Evolutionary conservation across 2,888 invertebrate genomes (phyloP).

Genomic region (Fragum whitleyi): DNA sequence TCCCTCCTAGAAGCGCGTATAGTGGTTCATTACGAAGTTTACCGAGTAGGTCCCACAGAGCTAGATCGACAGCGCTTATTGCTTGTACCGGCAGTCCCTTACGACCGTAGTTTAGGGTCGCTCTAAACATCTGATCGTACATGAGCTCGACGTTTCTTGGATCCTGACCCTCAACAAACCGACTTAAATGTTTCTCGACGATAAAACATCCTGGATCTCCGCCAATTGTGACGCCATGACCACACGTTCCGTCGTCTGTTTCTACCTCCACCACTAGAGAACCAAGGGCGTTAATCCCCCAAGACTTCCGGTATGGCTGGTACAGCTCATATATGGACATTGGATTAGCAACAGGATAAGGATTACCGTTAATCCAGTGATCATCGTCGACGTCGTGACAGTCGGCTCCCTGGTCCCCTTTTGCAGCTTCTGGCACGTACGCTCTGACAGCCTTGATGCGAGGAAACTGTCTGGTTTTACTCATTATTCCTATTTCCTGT

Average conservation of each 20-base stretch:
- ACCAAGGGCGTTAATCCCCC: constrained; percentile 83
- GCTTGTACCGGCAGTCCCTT: constrained; percentile 82
- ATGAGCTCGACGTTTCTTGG: constrained; percentile 81
- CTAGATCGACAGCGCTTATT: constrained; percentile 82
- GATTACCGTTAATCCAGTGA: constrained; percentile 82
- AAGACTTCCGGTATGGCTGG: constrained; percentile 77
- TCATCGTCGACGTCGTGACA: constrained; percentile 82
- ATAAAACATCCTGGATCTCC: constrained; percentile 82
- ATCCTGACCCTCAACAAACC: constrained; percentile 83
- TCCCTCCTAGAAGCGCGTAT: constrained; percentile 82
- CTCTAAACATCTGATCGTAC: constrained; percentile 82
- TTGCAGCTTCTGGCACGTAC: constrained; percentile 66
- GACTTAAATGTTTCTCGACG: constrained; percentile 82
- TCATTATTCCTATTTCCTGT: constrained; percentile 20
- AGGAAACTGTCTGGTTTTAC: constrained; percentile 63
- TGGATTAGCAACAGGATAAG: constrained; percentile 80
- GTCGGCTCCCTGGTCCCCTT: constrained; percentile 80
- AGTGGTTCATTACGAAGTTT: constrained; percentile 81
- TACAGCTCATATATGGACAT: constrained; percentile 80
- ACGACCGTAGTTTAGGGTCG: constrained; percentile 82
- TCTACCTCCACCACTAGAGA: constrained; percentile 82
- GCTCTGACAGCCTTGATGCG: constrained; percentile 79
- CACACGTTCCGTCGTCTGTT: constrained; percentile 80
- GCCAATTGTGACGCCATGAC: constrained; percentile 82
- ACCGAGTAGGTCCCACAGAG: constrained; percentile 83